Evolutionary conservation across 2,888 invertebrate species (phyloP).

Genomic region (Drosophila picticornis): DNA sequence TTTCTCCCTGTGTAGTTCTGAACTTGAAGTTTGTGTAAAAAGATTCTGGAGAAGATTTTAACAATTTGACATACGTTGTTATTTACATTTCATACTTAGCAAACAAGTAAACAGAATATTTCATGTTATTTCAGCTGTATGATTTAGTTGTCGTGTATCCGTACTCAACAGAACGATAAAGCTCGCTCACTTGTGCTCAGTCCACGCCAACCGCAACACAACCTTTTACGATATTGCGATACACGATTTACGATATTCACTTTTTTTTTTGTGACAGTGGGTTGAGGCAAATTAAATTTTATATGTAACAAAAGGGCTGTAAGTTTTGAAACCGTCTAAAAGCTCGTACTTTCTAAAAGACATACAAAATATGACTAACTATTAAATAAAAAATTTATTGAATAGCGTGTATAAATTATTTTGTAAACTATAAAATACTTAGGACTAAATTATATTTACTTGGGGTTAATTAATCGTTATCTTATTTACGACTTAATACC

Average conservation of each 20-base stretch:
- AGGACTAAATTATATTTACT: not conserved
- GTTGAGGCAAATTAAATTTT: not conserved
- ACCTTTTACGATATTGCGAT: conserved; percentile 34
- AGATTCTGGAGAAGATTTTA: not conserved
- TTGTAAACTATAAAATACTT: too few relatives aligned
- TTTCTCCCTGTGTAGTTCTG: not conserved
- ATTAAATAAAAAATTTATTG: not conserved
- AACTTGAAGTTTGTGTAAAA: not conserved
- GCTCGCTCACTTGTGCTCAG: conserved; percentile 22
- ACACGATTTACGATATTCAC: conserved; percentile 28
- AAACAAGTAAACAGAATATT: not conserved
- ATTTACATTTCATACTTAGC: not conserved
- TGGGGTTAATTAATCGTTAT: not conserved
- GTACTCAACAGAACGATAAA: conserved; percentile 10
- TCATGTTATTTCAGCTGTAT: conserved; percentile 1
- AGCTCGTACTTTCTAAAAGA: not conserved
- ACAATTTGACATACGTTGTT: not conserved
- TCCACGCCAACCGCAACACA: conserved; percentile 8
- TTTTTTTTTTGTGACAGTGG: conserved; percentile 15
- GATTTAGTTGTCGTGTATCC: conserved; percentile 10
- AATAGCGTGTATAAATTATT: too few relatives aligned
- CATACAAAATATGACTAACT: not conserved
- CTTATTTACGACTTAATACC: not conserved
- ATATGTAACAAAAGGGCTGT: not conserved
- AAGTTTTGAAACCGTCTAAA: not conserved